A percentile compares a stretch with the other conserved stretches of the same genome.
phyloP scores from a whole-genome alignment of 2,888 invertebrate genomes.

The Apodemia zela region DNA sequence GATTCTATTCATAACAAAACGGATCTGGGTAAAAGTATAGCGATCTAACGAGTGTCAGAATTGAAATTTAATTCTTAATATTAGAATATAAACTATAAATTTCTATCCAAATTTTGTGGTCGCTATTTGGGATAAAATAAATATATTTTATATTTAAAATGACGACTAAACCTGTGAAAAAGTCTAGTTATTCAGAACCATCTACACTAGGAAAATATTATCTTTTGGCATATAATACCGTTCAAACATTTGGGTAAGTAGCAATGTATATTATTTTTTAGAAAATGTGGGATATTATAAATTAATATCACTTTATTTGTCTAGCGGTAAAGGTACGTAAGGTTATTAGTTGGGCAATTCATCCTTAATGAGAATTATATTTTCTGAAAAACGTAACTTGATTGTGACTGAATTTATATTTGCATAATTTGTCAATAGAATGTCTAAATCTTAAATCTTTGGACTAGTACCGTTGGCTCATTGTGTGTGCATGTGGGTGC shows the following conservation, averaged over 20 bases:
- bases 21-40: background rate
- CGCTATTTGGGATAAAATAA: background rate
- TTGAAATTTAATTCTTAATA: background rate
- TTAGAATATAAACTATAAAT: background rate
- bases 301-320: background rate
- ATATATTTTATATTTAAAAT: constrained; percentile 22
- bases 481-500: background rate
- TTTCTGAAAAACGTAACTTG: background rate
- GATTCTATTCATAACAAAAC: too few relatives aligned
- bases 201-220: constrained; percentile 81
- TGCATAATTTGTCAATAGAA: background rate
- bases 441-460: background rate
- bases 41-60: background rate
- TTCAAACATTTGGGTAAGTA: constrained; percentile 87
- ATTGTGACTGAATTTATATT: too few relatives aligned
- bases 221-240: constrained; percentile 84
- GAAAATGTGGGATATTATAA: background rate
- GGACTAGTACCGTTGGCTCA: background rate
- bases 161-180: constrained; percentile 44
- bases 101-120: background rate
- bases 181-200: constrained; percentile 63
- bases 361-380: background rate
- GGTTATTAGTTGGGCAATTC: too few relatives aligned
- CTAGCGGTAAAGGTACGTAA: too few relatives aligned
- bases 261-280: background rate